A percentile compares a stretch with the other conserved stretches of the same genome.
phyloP scores from a whole-genome alignment of 2,888 invertebrate species.

The Oligia latruncula region DNA sequence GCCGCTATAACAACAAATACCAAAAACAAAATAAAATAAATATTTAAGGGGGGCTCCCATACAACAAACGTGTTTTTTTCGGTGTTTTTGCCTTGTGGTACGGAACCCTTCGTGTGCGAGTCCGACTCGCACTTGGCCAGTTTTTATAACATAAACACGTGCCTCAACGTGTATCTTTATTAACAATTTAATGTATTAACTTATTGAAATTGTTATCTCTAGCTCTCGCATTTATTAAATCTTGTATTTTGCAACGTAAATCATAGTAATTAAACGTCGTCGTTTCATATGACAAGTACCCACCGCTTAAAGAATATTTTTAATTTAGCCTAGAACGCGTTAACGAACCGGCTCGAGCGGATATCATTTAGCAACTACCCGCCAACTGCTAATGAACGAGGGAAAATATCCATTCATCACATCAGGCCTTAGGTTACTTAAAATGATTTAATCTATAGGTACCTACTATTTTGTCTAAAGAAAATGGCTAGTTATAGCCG shows the following conservation, averaged over 20 bases:
- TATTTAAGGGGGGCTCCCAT: too few species aligned
- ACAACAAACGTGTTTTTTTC: too few species aligned
- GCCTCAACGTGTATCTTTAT: neutral
- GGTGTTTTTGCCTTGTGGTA: too few species aligned
- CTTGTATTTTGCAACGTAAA: conserved; percentile 46
- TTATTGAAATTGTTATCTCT: conserved; percentile 11
- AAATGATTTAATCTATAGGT: neutral
- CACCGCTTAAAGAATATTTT: conserved; percentile 47
- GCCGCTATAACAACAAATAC: too few species aligned
- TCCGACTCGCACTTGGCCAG: too few species aligned
- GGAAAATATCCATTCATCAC: conserved; percentile 64
- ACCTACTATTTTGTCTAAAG: conserved; percentile 12
- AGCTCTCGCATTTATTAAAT: conserved; percentile 13
- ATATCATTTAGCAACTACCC: conserved; percentile 60
- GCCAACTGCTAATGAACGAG: conserved; percentile 70
- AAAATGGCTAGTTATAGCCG: neutral
- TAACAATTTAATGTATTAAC: neutral
- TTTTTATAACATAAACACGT: neutral
- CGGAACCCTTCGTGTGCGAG: too few species aligned
- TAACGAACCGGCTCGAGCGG: conserved; percentile 62
- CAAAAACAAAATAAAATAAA: too few species aligned
- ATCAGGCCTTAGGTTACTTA: conserved; percentile 33
- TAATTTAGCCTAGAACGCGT: conserved; percentile 47
- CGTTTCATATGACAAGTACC: conserved; percentile 44
- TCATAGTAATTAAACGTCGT: conserved; percentile 53